phyloP scores from a whole-genome alignment of 2,113 vertebrate species.

The Thalassarche chlororhynchos region DNA sequence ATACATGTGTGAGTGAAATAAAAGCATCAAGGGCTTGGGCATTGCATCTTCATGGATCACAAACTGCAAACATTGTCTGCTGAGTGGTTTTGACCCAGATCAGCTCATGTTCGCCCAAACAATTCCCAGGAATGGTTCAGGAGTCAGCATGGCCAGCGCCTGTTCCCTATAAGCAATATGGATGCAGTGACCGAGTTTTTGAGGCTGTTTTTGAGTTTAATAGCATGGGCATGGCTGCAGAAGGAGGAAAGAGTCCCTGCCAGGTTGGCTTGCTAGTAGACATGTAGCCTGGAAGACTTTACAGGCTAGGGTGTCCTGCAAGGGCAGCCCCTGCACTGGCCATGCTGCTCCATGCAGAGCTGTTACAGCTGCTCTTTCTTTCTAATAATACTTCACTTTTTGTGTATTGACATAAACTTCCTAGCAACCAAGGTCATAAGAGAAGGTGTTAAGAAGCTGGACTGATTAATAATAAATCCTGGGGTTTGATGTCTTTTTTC shows the following conservation, averaged over 20 bases:
- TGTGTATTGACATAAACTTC: conserved; percentile 24
- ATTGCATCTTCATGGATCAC: background rate
- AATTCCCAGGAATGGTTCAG: background rate
- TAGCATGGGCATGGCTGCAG: background rate
- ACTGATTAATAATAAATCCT: conserved; percentile 31
- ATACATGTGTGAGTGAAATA: background rate
- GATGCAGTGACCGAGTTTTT: background rate
- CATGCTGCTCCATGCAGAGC: accelerated
- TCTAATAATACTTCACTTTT: conserved; percentile 54
- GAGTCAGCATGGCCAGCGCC: accelerated
- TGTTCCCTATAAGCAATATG: background rate
- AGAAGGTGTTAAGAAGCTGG: conserved; percentile 27
- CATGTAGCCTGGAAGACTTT: background rate
- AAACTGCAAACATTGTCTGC: background rate
- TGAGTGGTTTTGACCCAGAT: background rate
- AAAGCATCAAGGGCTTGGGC: background rate
- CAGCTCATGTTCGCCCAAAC: background rate
- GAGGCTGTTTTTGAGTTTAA: background rate
- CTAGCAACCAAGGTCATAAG: conserved; percentile 58
- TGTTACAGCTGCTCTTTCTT: conserved; percentile 46
- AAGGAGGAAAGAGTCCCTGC: background rate
- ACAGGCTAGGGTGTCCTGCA: background rate
- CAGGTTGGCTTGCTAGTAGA: background rate
- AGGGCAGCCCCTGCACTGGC: background rate
- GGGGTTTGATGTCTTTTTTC: background rate